Evolutionary conservation across 2,888 invertebrate genomes (phyloP).

Genomic region (Papilio protenor): DNA sequence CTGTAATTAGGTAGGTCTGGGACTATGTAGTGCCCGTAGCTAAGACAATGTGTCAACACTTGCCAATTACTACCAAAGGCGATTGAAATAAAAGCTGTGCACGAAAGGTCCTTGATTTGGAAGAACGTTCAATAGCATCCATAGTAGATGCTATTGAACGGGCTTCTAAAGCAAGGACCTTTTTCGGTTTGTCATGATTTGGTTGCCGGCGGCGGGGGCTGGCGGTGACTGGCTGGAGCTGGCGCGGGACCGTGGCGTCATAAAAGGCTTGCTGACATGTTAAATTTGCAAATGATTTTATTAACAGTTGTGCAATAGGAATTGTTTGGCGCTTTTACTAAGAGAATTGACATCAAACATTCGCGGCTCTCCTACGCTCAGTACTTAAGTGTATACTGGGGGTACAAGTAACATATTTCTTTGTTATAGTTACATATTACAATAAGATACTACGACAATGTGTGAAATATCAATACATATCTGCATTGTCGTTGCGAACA

Average conservation of each 20-base stretch:
- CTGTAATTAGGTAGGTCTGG: too few species aligned
- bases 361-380: background rate
- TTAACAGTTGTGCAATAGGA: background rate
- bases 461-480: too few species aligned
- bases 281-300: background rate
- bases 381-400: background rate
- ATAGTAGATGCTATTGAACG: too few species aligned
- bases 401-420: too few species aligned
- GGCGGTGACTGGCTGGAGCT: background rate
- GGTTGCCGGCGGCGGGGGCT: background rate
- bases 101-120: too few species aligned
- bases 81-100: background rate
- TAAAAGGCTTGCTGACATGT: background rate
- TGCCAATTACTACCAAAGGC: background rate
- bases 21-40: too few species aligned
- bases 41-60: background rate
- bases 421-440: too few species aligned
- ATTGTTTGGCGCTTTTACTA: background rate
- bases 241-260: background rate
- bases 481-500: too few species aligned
- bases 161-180: too few species aligned
- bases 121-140: too few species aligned
- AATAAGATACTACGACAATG: too few species aligned
- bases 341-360: background rate
- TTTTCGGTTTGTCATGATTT: background rate